phyloP scores from a whole-genome alignment of 2,888 invertebrate species.

The Dromius quadrimaculatus region DNA sequence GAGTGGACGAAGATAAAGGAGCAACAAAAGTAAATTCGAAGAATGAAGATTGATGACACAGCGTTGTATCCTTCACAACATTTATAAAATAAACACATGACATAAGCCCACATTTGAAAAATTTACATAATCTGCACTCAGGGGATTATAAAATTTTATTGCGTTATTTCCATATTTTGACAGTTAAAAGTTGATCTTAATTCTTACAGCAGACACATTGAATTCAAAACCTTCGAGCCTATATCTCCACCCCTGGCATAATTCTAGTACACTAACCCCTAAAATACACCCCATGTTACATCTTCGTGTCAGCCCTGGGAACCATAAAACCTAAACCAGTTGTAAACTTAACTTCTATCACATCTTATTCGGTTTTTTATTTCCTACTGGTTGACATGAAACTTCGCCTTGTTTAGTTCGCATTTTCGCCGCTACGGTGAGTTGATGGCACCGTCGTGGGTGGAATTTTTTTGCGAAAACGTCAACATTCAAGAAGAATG shows the following conservation, averaged over 20 bases:
- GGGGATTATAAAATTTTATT: no score
- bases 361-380: slow-evolving; percentile 50
- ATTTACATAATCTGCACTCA: no score
- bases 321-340: slow-evolving; percentile 43
- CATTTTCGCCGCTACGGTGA: not conserved
- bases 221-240: no score
- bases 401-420: slow-evolving; percentile 21
- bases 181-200: no score
- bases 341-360: slow-evolving; percentile 48
- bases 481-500: slow-evolving; percentile 17
- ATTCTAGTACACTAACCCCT: no score
- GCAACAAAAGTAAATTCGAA: slow-evolving; percentile 45
- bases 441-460: slow-evolving; percentile 16
- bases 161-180: no score
- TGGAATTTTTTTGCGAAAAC: slow-evolving; percentile 1
- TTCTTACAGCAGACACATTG: no score
- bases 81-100: slow-evolving; percentile 32
- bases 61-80: slow-evolving; percentile 23
- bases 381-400: slow-evolving; percentile 25
- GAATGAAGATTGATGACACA: slow-evolving; percentile 49
- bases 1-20: slow-evolving; percentile 48
- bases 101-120: no score
- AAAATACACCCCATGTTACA: no score
- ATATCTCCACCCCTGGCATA: no score
- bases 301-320: slow-evolving; percentile 16